These are phyloP conservation scores for Trichonephila clavipes DNA, from an alignment of 1,140 invertebrate genomes.

Conservation along the genomic window DNA sequence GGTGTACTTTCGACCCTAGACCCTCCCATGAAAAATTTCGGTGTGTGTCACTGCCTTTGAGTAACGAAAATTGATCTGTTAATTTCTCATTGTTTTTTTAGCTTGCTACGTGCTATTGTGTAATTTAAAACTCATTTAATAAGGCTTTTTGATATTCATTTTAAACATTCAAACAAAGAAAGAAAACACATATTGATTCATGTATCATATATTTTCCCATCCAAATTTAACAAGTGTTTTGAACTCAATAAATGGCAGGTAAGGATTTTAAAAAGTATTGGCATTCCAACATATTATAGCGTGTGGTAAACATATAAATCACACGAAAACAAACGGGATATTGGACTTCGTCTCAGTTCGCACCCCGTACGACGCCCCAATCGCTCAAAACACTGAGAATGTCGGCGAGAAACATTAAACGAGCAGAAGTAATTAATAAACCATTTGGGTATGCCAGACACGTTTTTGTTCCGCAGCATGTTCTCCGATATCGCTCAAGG, in stretches of 20 bases:
- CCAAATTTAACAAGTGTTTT: constrained; percentile 3
- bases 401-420: constrained; percentile 48
- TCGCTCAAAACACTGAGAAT: constrained; percentile 5
- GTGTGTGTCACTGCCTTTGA: no score
- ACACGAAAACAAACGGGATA: constrained; percentile 35
- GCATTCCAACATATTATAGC: background rate
- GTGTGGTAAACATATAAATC: constrained; percentile 56
- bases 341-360: constrained; percentile 7
- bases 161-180: background rate
- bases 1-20: no score
- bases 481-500: constrained; percentile 63
- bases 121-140: no score
- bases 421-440: constrained; percentile 74
- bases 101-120: no score
- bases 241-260: background rate
- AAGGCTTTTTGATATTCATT: background rate
- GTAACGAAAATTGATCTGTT: no score
- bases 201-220: background rate
- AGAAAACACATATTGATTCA: background rate
- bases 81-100: no score
- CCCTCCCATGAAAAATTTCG: no score
- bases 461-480: constrained; percentile 68
- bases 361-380: background rate
- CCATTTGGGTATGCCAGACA: constrained; percentile 62
- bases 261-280: constrained; percentile 9